A percentile compares a stretch with the other conserved stretches of the same genome.
These are phyloP conservation scores for Smittia aterrima DNA, from an alignment of 2,888 invertebrate species.

Conservation along the genomic window DNA sequence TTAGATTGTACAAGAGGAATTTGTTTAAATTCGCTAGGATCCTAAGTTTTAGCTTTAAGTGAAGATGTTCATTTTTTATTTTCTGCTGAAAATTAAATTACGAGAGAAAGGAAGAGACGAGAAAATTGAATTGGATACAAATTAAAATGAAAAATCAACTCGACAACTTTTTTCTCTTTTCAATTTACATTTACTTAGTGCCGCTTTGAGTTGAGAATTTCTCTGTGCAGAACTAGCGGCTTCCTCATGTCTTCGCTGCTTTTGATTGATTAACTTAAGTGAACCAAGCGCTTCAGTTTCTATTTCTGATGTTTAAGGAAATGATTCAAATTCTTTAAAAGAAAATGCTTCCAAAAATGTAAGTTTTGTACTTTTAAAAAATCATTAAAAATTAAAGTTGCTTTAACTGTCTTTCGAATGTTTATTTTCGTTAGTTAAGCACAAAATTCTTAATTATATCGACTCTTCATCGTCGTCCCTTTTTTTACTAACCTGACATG, in stretches of 20 bases:
- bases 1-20: slow-evolving; percentile 21
- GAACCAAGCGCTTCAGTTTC: background rate
- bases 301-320: background rate
- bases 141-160: background rate
- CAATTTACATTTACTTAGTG: background rate
- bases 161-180: background rate
- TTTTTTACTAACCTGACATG: background rate
- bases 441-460: background rate
- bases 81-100: background rate
- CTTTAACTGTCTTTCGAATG: background rate
- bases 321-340: background rate
- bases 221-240: background rate
- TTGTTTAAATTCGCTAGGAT: background rate
- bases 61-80: background rate
- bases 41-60: background rate
- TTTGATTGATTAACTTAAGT: slow-evolving; percentile 7
- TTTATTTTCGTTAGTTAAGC: slow-evolving; percentile 8
- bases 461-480: background rate
- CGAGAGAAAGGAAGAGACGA: background rate
- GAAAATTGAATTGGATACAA: slow-evolving; percentile 9
- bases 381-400: background rate
- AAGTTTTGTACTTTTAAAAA: background rate
- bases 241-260: background rate
- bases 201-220: background rate
- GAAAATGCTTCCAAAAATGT: background rate